phyloP scores from a whole-genome alignment of 2,797 vertebrate genomes.

The Tolypeutes matacus region DNA sequence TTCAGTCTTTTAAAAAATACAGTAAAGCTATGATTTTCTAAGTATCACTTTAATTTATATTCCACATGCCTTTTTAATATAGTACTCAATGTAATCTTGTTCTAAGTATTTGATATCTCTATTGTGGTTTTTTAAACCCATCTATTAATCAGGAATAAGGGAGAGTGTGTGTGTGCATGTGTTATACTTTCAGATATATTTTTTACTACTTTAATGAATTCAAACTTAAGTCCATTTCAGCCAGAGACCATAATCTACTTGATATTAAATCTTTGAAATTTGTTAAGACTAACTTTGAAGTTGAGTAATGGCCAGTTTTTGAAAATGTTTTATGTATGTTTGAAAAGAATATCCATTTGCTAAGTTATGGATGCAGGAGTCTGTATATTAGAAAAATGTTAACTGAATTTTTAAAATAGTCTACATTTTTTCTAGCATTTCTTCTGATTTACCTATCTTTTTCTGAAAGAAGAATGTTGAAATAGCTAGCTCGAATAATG shows the following conservation, averaged over 20 bases:
- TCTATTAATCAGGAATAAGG: not conserved
- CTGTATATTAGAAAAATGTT: not conserved
- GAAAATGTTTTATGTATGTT: not conserved
- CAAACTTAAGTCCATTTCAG: not conserved
- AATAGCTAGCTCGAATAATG: not conserved
- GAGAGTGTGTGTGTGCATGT: not conserved
- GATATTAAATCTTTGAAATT: not conserved
- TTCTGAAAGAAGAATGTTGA: not conserved
- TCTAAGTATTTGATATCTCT: not conserved
- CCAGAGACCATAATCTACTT: not conserved
- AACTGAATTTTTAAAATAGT: not conserved
- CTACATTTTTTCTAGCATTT: not conserved
- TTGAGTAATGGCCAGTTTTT: not conserved
- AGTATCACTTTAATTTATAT: not conserved
- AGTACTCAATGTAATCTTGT: not conserved
- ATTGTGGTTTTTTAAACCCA: not conserved
- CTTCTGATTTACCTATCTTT: not conserved
- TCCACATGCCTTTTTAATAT: not conserved
- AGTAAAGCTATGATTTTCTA: slow-evolving; percentile 6
- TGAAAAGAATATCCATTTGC: not conserved
- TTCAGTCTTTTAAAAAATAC: not conserved
- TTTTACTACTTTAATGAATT: not conserved
- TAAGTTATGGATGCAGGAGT: not conserved
- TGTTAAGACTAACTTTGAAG: not conserved
- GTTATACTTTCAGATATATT: not conserved